Base-by-base conservation (phyloP, 2,888 invertebrate genomes). In the Disparrhopalites patrizii region DNA sequence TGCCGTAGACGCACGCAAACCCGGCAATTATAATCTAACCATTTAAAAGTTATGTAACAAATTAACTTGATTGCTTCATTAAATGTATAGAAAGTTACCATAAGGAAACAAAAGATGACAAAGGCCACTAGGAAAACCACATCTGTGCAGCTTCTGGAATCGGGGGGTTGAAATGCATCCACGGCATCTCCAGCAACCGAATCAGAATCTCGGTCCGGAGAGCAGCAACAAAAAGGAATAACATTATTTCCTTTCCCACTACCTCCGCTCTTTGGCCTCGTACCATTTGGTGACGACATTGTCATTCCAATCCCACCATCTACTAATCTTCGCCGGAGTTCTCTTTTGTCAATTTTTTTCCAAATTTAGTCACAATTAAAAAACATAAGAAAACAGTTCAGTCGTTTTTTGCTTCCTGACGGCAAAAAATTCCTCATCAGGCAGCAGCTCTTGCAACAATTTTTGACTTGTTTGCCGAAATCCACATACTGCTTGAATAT, bases 1-100 rank as follows among this genome's bases (percentile, higher is more conserved):
- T 90, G 20, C 93, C 93, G 78, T 90, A 91, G 1, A 91, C 90
- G 78, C 91, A 86, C 10, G 93, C 90, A 81, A 93, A 93, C 13
- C 88, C 88, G 31, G 91, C 91, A 73, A 92, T 86, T 73, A 90
- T 84, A 76, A 91, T 86, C 91, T 90, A 80, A 79, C 72, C 62
- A 20, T 23, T 51, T 51, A 20, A 20, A 23, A 15, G 13, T 20
- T 23, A 51, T 10, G 18, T 51, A 51, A 51, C 25, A 3, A 20
- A 7, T 51, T 7, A 51, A 43, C 13, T 18, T 7, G n/a, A 43
- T 36, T 36, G 8, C 13, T n/a, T 40, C 10, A 40, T 40, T 40
- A 18, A 40, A 3, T 3, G 3, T 18, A 5, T 20, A 40, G n/a
- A 3, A 40, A 40, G 8, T 81, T 83, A 92, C 92, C 91, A 92